A percentile compares a stretch with the other conserved stretches of the same genome.
Conservation (phyloP, 2,888 invertebrate species). For the Machimus atricapillus region DNA sequence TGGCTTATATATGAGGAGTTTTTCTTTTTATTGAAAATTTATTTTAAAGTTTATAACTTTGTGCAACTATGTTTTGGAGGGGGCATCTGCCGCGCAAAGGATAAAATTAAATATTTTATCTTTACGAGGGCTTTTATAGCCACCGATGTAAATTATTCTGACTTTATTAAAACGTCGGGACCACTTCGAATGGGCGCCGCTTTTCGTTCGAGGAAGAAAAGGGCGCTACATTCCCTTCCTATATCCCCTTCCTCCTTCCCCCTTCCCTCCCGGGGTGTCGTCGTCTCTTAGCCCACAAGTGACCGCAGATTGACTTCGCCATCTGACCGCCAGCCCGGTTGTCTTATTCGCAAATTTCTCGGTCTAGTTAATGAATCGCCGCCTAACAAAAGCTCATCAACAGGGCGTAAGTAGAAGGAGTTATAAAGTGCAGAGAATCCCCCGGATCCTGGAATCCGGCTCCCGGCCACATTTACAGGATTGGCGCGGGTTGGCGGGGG, state of each 20-base stretch:
- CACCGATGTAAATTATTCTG: constrained; percentile 24
- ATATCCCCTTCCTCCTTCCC: too few species aligned
- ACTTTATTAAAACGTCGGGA: constrained; percentile 23
- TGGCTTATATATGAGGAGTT: constrained; percentile 46
- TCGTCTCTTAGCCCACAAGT: background rate
- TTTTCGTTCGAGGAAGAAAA: background rate
- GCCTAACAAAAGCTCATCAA: constrained; percentile 33
- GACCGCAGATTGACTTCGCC: constrained; percentile 34
- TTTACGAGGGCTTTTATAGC: constrained; percentile 32
- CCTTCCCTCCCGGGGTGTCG: background rate
- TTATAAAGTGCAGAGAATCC: constrained; percentile 19
- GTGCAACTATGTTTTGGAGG: constrained; percentile 42
- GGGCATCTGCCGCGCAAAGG: constrained; percentile 8
- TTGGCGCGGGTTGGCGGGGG: background rate
- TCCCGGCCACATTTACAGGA: constrained; percentile 20
- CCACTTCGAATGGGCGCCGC: background rate
- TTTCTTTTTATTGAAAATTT: constrained; percentile 46
- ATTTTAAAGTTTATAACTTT: constrained; percentile 46
- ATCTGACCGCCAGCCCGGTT: background rate
- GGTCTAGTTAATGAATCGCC: constrained; percentile 39
- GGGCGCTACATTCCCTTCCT: background rate
- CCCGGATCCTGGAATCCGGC: background rate
- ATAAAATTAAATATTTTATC: constrained; percentile 36
- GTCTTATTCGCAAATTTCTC: constrained; percentile 36
- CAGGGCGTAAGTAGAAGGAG: constrained; percentile 29